Conservation (phyloP, 1,140 invertebrate genomes). For the Anastrepha ludens region DNA sequence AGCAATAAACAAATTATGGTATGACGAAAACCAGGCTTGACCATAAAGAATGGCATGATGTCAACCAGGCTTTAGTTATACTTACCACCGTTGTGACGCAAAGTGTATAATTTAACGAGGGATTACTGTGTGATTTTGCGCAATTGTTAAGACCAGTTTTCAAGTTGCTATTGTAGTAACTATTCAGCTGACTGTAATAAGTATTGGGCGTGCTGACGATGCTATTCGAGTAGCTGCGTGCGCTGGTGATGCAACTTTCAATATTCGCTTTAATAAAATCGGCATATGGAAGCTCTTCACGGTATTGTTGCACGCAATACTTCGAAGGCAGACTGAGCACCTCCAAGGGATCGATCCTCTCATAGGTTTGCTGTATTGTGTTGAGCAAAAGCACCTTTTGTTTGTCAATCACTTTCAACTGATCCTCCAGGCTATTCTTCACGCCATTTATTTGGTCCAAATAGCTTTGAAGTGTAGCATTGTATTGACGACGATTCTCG, state of each 20-base stretch:
- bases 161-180: constrained; percentile 38
- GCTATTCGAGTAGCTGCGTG: neutral
- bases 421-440: neutral
- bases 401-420: neutral
- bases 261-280: neutral
- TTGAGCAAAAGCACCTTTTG: neutral
- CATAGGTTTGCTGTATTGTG: neutral
- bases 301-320: constrained; percentile 49
- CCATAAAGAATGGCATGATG: too few species aligned
- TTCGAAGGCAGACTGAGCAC: constrained; percentile 45
- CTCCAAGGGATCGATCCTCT: constrained; percentile 24
- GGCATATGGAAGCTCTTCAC: neutral
- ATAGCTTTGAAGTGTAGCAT: neutral
- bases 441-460: constrained; percentile 40
- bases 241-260: constrained; percentile 24
- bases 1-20: too few species aligned
- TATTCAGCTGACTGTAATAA: neutral
- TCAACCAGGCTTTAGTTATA: neutral
- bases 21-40: too few species aligned
- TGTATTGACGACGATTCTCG: constrained; percentile 16
- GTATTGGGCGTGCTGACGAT: neutral
- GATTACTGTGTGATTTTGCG: neutral
- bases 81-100: constrained; percentile 47
- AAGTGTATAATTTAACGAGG: constrained; percentile 33
- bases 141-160: neutral